These are phyloP conservation scores for Paradoxurus hermaphroditus DNA, from an alignment of 2,113 vertebrate species.

Conservation along the genomic window DNA sequence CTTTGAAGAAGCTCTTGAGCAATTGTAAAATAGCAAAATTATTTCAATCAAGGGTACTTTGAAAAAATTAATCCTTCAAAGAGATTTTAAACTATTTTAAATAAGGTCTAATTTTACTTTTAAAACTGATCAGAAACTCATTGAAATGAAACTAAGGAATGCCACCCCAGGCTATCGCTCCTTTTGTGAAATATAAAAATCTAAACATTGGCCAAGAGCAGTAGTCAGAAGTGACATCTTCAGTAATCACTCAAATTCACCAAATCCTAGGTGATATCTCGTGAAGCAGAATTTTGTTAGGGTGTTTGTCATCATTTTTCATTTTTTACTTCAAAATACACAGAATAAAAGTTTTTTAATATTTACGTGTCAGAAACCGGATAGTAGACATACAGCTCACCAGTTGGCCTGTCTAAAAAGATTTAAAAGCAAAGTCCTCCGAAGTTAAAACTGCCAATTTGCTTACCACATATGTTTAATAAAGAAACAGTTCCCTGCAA, in stretches of 20 bases:
- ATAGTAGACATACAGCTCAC: neutral
- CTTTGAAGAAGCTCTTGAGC: neutral
- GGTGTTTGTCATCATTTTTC: neutral
- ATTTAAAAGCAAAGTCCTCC: neutral
- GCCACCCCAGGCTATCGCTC: neutral
- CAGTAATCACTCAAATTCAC: neutral
- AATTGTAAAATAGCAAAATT: neutral
- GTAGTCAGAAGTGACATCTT: neutral
- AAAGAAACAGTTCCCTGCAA: neutral
- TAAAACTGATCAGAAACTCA: neutral
- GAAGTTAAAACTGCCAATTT: neutral
- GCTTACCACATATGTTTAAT: neutral
- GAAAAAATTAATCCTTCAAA: neutral
- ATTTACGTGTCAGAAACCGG: neutral
- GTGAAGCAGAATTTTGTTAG: neutral
- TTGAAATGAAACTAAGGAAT: neutral
- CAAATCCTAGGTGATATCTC: neutral
- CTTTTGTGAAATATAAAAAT: neutral
- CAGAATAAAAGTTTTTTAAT: neutral
- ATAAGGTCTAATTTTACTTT: neutral
- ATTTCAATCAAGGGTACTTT: neutral
- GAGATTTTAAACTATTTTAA: neutral
- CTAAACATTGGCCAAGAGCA: neutral
- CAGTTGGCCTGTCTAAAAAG: neutral
- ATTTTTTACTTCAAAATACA: neutral